Evolutionary conservation across 2,797 vertebrate genomes (phyloP).

Genomic region (Sebastes cheni): DNA sequence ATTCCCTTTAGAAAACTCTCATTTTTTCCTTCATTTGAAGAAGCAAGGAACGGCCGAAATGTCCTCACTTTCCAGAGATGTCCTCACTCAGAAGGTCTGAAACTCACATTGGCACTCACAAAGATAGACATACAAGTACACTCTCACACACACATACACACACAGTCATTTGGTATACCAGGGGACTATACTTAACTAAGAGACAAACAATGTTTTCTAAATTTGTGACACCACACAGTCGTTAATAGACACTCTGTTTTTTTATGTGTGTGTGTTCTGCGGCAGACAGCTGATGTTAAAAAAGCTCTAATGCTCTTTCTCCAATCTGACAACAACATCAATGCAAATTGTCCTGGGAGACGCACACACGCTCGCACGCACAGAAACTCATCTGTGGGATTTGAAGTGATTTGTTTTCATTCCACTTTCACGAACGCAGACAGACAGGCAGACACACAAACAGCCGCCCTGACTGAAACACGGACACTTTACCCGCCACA

Average conservation of each 20-base stretch:
- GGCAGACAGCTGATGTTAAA: conserved; percentile 58
- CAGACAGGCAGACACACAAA: conserved; percentile 30
- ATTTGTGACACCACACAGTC: conserved; percentile 35
- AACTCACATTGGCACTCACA: not conserved
- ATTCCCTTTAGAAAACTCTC: not conserved
- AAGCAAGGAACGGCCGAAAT: rapidly evolving
- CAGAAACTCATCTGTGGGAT: conserved; percentile 28
- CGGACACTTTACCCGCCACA: not conserved
- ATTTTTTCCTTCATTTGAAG: not conserved
- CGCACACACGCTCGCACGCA: not conserved
- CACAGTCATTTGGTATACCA: conserved; percentile 9
- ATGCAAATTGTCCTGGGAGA: conserved; percentile 63
- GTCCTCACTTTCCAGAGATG: not conserved
- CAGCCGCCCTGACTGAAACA: conserved; percentile 19
- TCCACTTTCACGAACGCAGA: conserved; percentile 35
- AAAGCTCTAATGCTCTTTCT: conserved; percentile 54
- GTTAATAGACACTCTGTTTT: conserved; percentile 29
- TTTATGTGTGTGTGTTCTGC: not conserved
- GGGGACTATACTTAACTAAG: conserved; percentile 38
- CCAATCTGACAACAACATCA: conserved; percentile 58
- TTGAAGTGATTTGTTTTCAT: conserved; percentile 64
- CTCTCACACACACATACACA: not conserved
- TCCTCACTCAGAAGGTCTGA: not conserved
- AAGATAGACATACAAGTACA: not conserved
- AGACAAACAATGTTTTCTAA: conserved; percentile 60